Evolutionary conservation across 2,888 invertebrate genomes (phyloP), one percentile per base, ranked within the genome.

Genomic region (Troglohyphantes excavatus): DNA sequence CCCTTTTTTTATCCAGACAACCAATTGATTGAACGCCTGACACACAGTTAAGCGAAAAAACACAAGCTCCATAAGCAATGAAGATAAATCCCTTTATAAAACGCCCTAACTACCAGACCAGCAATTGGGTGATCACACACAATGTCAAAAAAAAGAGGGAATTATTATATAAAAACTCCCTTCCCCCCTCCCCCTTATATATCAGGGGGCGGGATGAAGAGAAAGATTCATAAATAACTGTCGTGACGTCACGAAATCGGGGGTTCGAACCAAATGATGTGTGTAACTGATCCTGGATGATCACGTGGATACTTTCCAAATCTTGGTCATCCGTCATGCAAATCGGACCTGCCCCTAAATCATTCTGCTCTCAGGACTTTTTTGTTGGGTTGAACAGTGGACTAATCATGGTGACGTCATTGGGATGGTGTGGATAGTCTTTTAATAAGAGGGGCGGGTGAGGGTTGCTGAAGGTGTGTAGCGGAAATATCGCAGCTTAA

Each of bases 271-370:
- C 67, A 68, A 68, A 39, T 67, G 59, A 86, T 76, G 78, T 78
- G 59, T 70, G 59, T 53, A 86, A 86, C 53, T 86, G 85, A 86
- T 84, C 73, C 23, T 9, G 61, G 46, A 11, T 53, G 84, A 75
- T 86, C 85, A 70, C 78, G 85, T 43, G 85, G 43, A 78, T 61
- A 78, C 43, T 43, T 26, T 2, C 68, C 13, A 70, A 78, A 70
- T 70, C 78, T 29, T 70, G 43, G 61, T 86, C 85, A 86, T 86
- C 85, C 76, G 85, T 86, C 85, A 86, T 78, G n/a, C n/a, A 53
- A n/a, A 21, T 11, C 27, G 39, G 78, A 27, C 21, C 13, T 53
- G 59, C n/a, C 61, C 39, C 59, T 43, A 76, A 78, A 86, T 76
- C 85, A 76, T 59, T 61, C 21, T 26, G 68, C 61, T 63, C 61